Evolutionary conservation across 2,888 invertebrate genomes (phyloP).

Genomic region (Eugnorisma glareosa): DNA sequence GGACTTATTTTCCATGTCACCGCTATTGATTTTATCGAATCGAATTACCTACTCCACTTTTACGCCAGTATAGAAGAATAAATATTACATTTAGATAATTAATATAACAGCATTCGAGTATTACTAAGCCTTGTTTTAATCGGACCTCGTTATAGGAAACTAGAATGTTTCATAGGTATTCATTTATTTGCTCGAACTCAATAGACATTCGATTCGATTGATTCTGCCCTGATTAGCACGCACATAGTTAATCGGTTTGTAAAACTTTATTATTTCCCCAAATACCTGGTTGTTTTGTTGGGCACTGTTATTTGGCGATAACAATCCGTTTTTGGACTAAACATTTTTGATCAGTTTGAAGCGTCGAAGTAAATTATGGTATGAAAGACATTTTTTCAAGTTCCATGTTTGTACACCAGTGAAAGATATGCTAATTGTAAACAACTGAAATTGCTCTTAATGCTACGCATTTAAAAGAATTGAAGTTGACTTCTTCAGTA

Average conservation of each 20-base stretch:
- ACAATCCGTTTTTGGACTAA: conserved; percentile 10
- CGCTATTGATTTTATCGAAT: conserved; percentile 53
- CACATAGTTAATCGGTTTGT: conserved; percentile 48
- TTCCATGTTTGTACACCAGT: neutral
- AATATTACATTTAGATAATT: conserved; percentile 20
- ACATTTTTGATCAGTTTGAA: neutral
- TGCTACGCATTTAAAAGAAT: no score
- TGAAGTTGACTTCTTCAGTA: neutral
- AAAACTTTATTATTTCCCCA: conserved; percentile 43
- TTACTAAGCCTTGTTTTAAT: conserved; percentile 27
- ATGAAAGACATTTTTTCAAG: neutral
- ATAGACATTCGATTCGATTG: conserved; percentile 54
- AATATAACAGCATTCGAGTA: neutral
- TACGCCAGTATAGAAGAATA: conserved; percentile 4
- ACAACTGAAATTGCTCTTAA: neutral
- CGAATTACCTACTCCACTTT: conserved; percentile 19
- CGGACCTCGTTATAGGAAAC: conserved; percentile 19
- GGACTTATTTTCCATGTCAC: conserved; percentile 17
- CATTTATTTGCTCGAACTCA: conserved; percentile 37
- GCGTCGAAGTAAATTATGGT: neutral
- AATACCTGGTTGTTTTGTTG: conserved; percentile 30
- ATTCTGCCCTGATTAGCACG: conserved; percentile 58
- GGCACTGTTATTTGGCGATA: conserved; percentile 32
- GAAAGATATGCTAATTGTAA: neutral
- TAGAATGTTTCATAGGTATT: conserved; percentile 30